phyloP scores from a whole-genome alignment of 2,797 vertebrate genomes.

The Enteromius paludinosus region DNA sequence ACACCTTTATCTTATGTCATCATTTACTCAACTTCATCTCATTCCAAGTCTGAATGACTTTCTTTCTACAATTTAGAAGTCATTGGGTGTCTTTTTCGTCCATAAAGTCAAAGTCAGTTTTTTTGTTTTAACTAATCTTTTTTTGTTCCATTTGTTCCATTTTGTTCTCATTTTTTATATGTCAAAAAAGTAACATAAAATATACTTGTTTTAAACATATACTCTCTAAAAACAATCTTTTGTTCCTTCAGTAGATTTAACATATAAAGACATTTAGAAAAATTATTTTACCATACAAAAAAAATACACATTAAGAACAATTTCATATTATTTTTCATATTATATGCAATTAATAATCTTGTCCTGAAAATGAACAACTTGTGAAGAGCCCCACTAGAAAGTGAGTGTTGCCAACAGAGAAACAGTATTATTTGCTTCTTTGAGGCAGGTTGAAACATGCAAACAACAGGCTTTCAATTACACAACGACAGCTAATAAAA shows the following conservation, averaged over 20 bases:
- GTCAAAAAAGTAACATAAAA: not conserved
- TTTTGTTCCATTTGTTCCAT: too few relatives aligned
- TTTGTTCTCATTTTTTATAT: not conserved
- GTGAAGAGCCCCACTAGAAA: not conserved
- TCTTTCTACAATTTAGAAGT: not conserved
- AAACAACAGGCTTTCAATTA: conserved; percentile 20
- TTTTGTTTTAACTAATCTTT: too few relatives aligned
- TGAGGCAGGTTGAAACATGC: conserved; percentile 19
- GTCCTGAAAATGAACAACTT: conserved; percentile 1
- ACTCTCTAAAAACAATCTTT: not conserved
- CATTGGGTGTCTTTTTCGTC: not conserved
- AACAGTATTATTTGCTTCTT: not conserved
- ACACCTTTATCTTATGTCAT: not conserved
- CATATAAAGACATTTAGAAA: not conserved
- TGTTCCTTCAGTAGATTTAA: not conserved
- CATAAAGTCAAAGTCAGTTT: not conserved
- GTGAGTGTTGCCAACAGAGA: not conserved
- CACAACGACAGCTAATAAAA: not conserved
- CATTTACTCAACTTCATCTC: not conserved
- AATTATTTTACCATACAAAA: not conserved
- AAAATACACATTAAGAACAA: not conserved
- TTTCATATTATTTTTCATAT: not conserved
- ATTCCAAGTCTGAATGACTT: not conserved
- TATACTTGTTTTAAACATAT: not conserved
- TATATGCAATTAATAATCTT: not conserved